phyloP scores from a whole-genome alignment of 2,797 vertebrate species.

The Acanthiza pusilla region DNA sequence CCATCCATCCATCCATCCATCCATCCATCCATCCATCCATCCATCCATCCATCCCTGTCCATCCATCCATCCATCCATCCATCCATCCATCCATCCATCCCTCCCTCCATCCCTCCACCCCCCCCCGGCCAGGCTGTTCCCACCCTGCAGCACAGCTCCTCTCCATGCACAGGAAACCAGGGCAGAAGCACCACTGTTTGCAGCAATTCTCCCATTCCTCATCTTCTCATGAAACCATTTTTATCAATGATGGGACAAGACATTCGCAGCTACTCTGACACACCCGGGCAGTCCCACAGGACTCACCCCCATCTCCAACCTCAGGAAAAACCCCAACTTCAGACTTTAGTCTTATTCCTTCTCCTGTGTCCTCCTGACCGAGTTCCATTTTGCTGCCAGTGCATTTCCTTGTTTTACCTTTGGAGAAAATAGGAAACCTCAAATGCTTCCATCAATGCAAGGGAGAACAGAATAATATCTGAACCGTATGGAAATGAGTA shows the following conservation, averaged over 20 bases:
- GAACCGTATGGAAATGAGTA: not conserved
- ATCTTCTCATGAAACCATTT: not conserved
- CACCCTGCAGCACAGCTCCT: not conserved
- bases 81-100: too few relatives aligned
- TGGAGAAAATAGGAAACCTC: not conserved
- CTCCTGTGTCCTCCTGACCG: not conserved
- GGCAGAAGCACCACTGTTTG: rapidly evolving
- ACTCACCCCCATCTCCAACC: not conserved
- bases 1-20: too few relatives aligned
- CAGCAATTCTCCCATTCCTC: not conserved
- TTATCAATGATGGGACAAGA: not conserved
- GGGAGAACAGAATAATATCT: not conserved
- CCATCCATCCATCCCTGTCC: too few relatives aligned
- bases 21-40: too few relatives aligned
- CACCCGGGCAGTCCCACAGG: not conserved
- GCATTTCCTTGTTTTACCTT: not conserved
- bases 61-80: too few relatives aligned
- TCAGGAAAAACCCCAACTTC: not conserved
- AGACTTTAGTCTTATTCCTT: not conserved
- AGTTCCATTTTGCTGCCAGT: not conserved
- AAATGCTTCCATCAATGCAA: not conserved
- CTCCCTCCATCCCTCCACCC: too few relatives aligned
- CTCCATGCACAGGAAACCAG: rapidly evolving
- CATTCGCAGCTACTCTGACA: not conserved
- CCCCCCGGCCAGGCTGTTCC: not conserved